These are phyloP conservation scores for Eublepharis macularius DNA, from an alignment of 2,113 vertebrate genomes.

Conservation along the genomic window DNA sequence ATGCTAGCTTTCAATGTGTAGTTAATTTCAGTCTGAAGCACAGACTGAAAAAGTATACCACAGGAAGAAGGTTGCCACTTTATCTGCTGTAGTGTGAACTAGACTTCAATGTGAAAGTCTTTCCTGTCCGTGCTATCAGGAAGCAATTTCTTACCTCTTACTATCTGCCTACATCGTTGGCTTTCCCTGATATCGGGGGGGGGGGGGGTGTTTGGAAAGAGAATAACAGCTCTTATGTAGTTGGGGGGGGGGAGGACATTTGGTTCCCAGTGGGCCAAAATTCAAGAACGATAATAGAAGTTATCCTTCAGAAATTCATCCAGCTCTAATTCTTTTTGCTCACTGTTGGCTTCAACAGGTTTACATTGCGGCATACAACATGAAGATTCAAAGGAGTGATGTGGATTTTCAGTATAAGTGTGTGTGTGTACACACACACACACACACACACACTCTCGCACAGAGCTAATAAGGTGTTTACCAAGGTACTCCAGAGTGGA, in stretches of 20 bases:
- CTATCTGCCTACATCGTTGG: background rate
- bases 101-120: background rate
- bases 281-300: background rate
- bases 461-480: constrained; percentile 32
- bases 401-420: background rate
- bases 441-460: no score
- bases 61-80: no score
- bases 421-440: no score
- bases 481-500: constrained; percentile 25
- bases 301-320: background rate
- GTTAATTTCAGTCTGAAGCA: no score
- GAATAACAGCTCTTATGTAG: no score
- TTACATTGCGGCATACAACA: background rate
- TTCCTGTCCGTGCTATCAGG: background rate
- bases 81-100: background rate
- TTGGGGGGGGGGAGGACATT: background rate
- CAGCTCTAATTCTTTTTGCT: background rate
- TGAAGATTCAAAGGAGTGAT: background rate
- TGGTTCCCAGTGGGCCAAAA: background rate
- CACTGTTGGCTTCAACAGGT: background rate
- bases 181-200: background rate
- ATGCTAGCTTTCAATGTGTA: no score
- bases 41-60: no score
- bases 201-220: background rate
- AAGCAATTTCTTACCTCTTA: background rate